These are phyloP conservation scores for Mamestra brassicae DNA, from an alignment of 2,888 invertebrate genomes.

Conservation along the genomic window DNA sequence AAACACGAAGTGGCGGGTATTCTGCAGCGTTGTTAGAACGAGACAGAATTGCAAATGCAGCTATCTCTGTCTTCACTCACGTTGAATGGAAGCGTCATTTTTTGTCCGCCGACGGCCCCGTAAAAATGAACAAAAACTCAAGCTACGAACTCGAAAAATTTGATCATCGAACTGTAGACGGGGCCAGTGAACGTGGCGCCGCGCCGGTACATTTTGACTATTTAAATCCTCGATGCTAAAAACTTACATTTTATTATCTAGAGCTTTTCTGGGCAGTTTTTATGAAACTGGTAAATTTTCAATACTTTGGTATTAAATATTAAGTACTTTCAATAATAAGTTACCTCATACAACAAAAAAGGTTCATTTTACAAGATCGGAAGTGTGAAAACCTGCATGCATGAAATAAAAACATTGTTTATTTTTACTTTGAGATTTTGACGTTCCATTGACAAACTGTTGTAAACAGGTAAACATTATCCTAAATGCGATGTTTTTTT, in stretches of 20 bases:
- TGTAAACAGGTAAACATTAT: conserved; percentile 42
- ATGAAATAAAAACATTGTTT: conserved; percentile 20
- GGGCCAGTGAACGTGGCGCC: conserved; percentile 80
- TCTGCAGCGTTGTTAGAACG: conserved; percentile 74
- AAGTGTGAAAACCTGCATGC: conserved; percentile 36
- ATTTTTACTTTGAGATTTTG: conserved; percentile 37
- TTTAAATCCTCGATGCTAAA: conserved; percentile 39
- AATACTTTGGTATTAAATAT: neutral
- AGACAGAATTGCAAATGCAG: conserved; percentile 75
- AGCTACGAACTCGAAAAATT: conserved; percentile 83
- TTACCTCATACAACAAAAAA: neutral
- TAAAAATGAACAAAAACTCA: conserved; percentile 83
- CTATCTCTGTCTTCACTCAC: conserved; percentile 74
- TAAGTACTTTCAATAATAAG: too few species aligned
- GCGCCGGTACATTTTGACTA: conserved; percentile 67
- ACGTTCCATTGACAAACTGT: conserved; percentile 58
- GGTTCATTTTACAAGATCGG: neutral
- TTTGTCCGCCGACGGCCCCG: conserved; percentile 77
- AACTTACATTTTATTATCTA: conserved; percentile 23
- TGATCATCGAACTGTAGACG: conserved; percentile 86
- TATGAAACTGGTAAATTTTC: neutral
- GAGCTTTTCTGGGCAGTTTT: neutral
- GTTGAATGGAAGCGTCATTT: conserved; percentile 82
- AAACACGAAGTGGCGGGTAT: conserved; percentile 70
- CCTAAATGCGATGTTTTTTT: conserved; percentile 13